Base-by-base conservation (phyloP, 2,113 vertebrate genomes). In the Dendropsophus ebraccatus region DNA sequence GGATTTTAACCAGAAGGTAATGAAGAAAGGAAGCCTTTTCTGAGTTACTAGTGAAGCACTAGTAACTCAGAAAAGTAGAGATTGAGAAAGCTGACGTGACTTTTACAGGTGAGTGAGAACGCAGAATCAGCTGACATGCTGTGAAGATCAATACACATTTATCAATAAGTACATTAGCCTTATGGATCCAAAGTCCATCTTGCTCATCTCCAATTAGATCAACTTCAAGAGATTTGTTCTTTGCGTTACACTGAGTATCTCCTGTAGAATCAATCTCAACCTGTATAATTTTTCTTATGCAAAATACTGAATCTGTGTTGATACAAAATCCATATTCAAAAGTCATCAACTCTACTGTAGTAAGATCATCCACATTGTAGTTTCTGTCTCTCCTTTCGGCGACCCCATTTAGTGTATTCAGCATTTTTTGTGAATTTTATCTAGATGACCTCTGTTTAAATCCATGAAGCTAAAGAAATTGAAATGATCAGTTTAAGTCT, bases 141-240 rank as follows among this genome's bases (percentile, higher is more conserved):
- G 54, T 14, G 54, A 45, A 2, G 50, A 45, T 80, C 77, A 7
- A 80, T 60, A 45, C 30, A 62, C 32, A 54, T 80, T 80, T 80
- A 80, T 80, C 54, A 80, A 80, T 80, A 60, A 60, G 77, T 80
- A 80, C 77, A 80, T 80, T 80, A 80, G 54, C 12, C n/a, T 35
- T 37, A 60, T 80, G 54, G 77, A 62, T 58, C 10, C 32, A 7
- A 37, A 45, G 54, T 60, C 54, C 54, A n/a, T 62, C 35, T n/a
- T 41, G 54, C 11, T 45, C 35, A 41, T 45, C 77, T 60, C 35
- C 54, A 60, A 14, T 45, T 45, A 58, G 54, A 62, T 41, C 14
- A 62, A 80, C 35, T 41, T 62, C 32, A 16, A 60, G 56, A 62
- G 37, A 45, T 32, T 60, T 62, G 54, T 60, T 62, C 77, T 80